phyloP scores from a whole-genome alignment of 2,113 vertebrate genomes.

The Coracopsis vasa region DNA sequence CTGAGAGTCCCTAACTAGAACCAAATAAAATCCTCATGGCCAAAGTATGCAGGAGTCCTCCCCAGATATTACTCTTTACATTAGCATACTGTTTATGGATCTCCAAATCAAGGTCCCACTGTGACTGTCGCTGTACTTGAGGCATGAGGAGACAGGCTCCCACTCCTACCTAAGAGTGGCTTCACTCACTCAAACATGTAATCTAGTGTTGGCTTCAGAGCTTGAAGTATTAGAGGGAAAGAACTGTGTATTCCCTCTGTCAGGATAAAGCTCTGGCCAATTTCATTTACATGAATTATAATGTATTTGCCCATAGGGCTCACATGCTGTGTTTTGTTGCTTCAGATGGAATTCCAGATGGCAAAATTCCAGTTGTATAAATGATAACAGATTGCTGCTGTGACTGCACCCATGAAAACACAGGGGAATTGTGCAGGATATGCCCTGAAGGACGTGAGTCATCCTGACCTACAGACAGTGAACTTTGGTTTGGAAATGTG shows the following conservation, averaged over 20 bases:
- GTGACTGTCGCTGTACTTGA: background rate
- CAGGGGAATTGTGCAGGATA: conserved; percentile 11
- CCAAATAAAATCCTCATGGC: background rate
- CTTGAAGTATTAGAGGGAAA: background rate
- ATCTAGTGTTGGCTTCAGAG: background rate
- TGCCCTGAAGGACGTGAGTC: conserved; percentile 32
- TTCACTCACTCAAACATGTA: background rate
- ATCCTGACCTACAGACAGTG: conserved; percentile 25
- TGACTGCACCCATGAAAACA: background rate
- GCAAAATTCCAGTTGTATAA: conserved; percentile 47
- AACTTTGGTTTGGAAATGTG: conserved; percentile 28
- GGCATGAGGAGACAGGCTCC: background rate
- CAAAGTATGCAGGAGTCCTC: background rate
- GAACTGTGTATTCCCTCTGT: background rate
- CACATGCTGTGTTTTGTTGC: conserved; percentile 27
- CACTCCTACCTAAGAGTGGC: background rate
- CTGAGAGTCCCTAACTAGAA: conserved; percentile 6
- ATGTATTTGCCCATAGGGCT: conserved; percentile 39
- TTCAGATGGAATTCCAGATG: conserved; percentile 60
- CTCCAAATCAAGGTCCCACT: background rate
- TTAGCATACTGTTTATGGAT: conserved; percentile 8
- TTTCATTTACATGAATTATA: conserved; percentile 22
- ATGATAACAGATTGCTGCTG: conserved; percentile 51
- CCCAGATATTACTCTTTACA: background rate
- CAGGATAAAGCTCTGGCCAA: conserved; percentile 18